Evolutionary conservation across 53 echinoderm and acorn worm genomes (phyloP), one percentile per base, ranked within the genome.

Genomic region (Zoroaster sp.): DNA sequence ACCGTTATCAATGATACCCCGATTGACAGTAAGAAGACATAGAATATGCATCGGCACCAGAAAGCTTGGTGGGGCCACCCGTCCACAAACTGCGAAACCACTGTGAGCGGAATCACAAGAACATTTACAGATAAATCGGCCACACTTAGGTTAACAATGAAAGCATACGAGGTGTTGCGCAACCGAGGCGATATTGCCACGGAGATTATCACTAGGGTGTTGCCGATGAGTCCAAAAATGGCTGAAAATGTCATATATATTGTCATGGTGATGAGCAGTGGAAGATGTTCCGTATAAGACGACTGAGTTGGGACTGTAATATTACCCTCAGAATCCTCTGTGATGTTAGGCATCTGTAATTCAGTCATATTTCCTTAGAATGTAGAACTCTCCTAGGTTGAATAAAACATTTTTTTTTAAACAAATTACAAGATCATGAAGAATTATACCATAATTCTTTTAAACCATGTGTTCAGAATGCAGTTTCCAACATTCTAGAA

Each of bases 221-320:
- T 95, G 6, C 95, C 95, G 15, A 95, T 59, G 25, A 89, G 87
- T 35, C 95, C 95, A 4, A 87, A 36, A n/a, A 95, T 18, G 65
- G 89, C 89, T 39, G 91, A 47, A 11, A 93, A 9, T 10, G 45
- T 39, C 80, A 93, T 77, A 23, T 75, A 59, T 11, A 87, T 47
- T 18, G 86, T 73, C 40, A 87, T 78, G 7, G 69, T 46, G 7
- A 90, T 74, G n/a, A 87, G 10, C 9, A 65, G 69, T 5, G 78
- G 80, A 21, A 40, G 80, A 20, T 39, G 37, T 37, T 35, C 35
- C 47, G 11, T 32, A 42, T 14, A 76, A 47, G 13, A 47, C 23
- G 76, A 46, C 34, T 8, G 46, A 14, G 77, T 77, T 14, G 51
- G 17, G 30, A 33, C 71, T 0, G 15, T 0, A 3, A 18, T 38